Base-by-base conservation (phyloP, 2,888 invertebrate species). In the Phyllotreta cruciferae region DNA sequence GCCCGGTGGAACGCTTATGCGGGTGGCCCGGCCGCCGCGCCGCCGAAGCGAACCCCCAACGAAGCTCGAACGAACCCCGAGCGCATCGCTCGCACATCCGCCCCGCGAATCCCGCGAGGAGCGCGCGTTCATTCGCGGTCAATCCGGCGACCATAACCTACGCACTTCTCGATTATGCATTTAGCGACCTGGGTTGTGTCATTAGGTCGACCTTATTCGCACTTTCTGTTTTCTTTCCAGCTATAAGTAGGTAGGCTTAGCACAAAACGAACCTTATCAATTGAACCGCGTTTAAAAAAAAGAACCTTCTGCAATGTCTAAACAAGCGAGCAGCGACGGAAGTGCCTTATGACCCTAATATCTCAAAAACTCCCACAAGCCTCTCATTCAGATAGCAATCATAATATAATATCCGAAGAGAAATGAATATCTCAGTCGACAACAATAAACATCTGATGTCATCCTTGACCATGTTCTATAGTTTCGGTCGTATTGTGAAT, bases 381-480 rank as follows among this genome's bases (percentile, higher is more conserved):
- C 50, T 42, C 50, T 44, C 52, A 60, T 60, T 60, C 52, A 60
- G 60, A 60, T 60, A 11, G 52, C 60, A 60, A 60, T 60, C 60
- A 44, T 60, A 60, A 24, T 24, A 24, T 24, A 24, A 10, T 11
- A 14, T 47, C 50, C 52, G 44, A 60, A 49, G 44, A 52, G 44
- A 44, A 52, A 60, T 44, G 60, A 60, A 60, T 60, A 60, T 60
- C 60, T 60, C 44, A 47, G 60, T 52, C 37, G 60, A 52, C 52
- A 52, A 60, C 60, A 60, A 60, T 60, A 60, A 60, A 60, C 60
- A 60, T 60, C 44, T 60, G 60, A 60, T 60, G 60, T 60, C 60
- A 60, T 60, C 60, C 60, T 60, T 60, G 60, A 53, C 60, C 60
- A 60, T 60, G 60, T 60, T 60, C 60, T 60, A 60, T 60, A 60